phyloP scores from a whole-genome alignment of 2,888 invertebrate species.

The Odontocolon sp. region DNA sequence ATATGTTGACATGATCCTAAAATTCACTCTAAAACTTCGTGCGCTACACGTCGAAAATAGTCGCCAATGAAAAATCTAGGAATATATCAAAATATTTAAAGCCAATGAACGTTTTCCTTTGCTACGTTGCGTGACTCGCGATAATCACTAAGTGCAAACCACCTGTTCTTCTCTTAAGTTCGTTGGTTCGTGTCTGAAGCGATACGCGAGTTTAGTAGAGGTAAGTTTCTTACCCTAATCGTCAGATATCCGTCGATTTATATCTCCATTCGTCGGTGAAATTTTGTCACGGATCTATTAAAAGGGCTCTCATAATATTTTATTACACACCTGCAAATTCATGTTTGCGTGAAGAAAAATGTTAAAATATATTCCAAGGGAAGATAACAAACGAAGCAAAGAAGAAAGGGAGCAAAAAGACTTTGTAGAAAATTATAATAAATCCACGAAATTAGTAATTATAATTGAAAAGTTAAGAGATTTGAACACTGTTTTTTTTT shows the following conservation, averaged over 20 bases:
- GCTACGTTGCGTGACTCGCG: slow-evolving; percentile 71
- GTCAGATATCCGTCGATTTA: slow-evolving; percentile 63
- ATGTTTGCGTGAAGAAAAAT: neutral
- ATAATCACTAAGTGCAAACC: slow-evolving; percentile 73
- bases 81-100: slow-evolving; percentile 61
- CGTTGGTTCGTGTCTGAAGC: neutral
- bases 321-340: neutral
- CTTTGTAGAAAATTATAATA: too few relatives aligned
- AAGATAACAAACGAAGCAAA: too few relatives aligned
- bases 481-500: too few relatives aligned
- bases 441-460: too few relatives aligned
- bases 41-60: neutral
- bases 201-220: slow-evolving; percentile 2
- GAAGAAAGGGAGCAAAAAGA: too few relatives aligned
- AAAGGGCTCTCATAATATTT: neutral
- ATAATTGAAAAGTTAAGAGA: too few relatives aligned
- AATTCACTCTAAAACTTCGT: neutral
- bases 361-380: neutral
- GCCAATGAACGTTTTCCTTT: slow-evolving; percentile 48
- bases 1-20: too few relatives aligned
- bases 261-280: slow-evolving; percentile 42
- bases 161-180: slow-evolving; percentile 70
- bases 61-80: neutral
- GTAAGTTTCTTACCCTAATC: slow-evolving; percentile 53
- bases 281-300: slow-evolving; percentile 29